A percentile compares a stretch with the other conserved stretches of the same genome.
Conservation (phyloP, 2,888 invertebrate genomes). For the Timema cristinae region DNA sequence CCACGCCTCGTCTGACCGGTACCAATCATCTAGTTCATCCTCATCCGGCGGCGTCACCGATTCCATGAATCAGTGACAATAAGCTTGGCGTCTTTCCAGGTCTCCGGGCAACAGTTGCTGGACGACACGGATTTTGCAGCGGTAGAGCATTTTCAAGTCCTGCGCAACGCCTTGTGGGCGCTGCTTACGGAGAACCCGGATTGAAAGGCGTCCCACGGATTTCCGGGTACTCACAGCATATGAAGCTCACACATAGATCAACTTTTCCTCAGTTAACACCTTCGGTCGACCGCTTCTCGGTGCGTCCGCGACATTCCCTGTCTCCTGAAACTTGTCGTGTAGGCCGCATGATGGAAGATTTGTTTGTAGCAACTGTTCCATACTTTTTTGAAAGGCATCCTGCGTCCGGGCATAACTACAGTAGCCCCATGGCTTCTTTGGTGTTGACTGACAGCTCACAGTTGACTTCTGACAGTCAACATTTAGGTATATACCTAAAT, state of each 20-base stretch:
- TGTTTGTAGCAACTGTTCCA: slow-evolving; percentile 16
- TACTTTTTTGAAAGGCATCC: not conserved
- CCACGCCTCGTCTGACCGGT: slow-evolving; percentile 10
- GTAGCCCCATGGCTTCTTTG: too few relatives aligned
- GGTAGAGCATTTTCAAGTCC: not conserved
- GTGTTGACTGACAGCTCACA: too few relatives aligned
- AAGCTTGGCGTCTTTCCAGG: slow-evolving; percentile 10
- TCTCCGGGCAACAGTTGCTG: slow-evolving; percentile 7
- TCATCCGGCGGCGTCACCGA: slow-evolving; percentile 2
- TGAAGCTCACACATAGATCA: not conserved
- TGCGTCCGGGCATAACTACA: not conserved
- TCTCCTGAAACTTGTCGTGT: slow-evolving; percentile 12
- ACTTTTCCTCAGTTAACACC: not conserved
- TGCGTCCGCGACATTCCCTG: not conserved
- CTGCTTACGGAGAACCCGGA: not conserved
- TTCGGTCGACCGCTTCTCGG: not conserved
- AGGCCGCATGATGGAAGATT: slow-evolving; percentile 14
- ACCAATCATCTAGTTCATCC: slow-evolving; percentile 18
- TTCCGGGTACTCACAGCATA: slow-evolving; percentile 8
- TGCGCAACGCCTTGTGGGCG: not conserved
- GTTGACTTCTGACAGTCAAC: too few relatives aligned
- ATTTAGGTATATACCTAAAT: too few relatives aligned
- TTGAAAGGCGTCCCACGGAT: not conserved
- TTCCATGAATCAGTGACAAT: slow-evolving; percentile 11
- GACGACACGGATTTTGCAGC: not conserved